Base-by-base conservation (phyloP, 92 coral and sea anemone genomes). In the Paramuricea clavata region DNA sequence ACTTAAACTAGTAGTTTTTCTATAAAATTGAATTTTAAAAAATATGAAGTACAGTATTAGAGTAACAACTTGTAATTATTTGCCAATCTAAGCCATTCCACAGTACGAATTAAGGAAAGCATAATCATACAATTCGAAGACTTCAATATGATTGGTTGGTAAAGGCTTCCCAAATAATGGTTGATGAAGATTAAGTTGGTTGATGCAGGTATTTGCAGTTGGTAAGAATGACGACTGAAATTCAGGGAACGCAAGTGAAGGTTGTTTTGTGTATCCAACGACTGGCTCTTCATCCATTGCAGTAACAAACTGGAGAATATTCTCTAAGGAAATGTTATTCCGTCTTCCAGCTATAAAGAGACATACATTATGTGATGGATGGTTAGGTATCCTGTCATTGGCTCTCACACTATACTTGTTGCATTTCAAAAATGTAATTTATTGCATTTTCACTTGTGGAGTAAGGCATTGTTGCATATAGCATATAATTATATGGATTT, bases 41-140 rank as follows among this genome's bases (percentile, higher is more conserved):
- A 70, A 13, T 31, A 32, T 70, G 23, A 32, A 34, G 39, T 70
- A 34, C 34, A 17, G 6, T 19, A 1, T 12, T 28, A 23, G 11
- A 26, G 22, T 19, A 3, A 28, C 28, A 65, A n/a, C n/a, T n/a
- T n/a, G n/a, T n/a, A n/a, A n/a, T n/a, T n/a, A n/a, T n/a, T n/a
- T n/a, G n/a, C n/a, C n/a, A n/a, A n/a, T 70, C 87, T 82, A 69
- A 82, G 75, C 87, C 74, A 67, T 82, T 39, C 87, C 87, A 69
- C 67, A 82, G 47, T 44, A 69, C 56, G 39, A 31, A 68, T 82
- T 82, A 82, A 65, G 67, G 61, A 82, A 82, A 39, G 87, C 87
- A 82, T 82, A 82, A 52, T 82, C 87, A 82, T 82, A 82, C 42
- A 82, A 69, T 82, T 82, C 87, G 64, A 82, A 82, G 78, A 82